Percentiles rank a stretch among this genome's conserved stretches.
Conservation (phyloP, 2,797 vertebrate species). For the Rhabdophis nuchalis region DNA sequence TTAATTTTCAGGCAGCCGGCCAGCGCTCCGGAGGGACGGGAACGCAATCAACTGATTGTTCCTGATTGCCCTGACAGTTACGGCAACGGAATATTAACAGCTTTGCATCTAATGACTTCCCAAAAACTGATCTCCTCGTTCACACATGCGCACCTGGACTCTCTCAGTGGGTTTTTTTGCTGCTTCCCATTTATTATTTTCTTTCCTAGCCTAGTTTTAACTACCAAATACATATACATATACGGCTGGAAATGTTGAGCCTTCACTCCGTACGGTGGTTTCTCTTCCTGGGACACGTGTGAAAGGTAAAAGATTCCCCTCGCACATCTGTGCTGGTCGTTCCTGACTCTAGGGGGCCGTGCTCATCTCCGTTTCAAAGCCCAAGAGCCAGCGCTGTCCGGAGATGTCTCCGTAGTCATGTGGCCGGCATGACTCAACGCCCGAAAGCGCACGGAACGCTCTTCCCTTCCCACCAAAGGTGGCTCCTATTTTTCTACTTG, state of each 20-base stretch:
- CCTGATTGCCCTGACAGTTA: slow-evolving; percentile 56
- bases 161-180: slow-evolving; percentile 30
- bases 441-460: too few species aligned
- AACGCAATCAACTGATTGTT: slow-evolving; percentile 62
- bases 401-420: too few species aligned
- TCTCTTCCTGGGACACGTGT: not conserved
- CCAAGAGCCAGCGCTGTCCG: too few species aligned
- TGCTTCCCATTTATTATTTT: slow-evolving; percentile 49
- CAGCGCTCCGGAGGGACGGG: slow-evolving; percentile 57
- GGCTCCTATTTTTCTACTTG: too few species aligned
- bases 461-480: too few species aligned
- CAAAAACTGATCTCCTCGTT: slow-evolving; percentile 37
- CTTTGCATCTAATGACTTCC: slow-evolving; percentile 63
- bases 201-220: slow-evolving; percentile 31
- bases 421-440: too few species aligned
- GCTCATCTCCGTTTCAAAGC: too few species aligned
- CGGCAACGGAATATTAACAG: slow-evolving; percentile 58
- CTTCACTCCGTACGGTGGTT: not conserved
- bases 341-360: too few species aligned
- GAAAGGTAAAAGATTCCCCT: too few species aligned
- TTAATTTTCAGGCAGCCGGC: slow-evolving; percentile 59
- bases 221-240: not conserved
- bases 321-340: too few species aligned
- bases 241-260: slow-evolving; percentile 23
- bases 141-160: not conserved